phyloP scores from a whole-genome alignment of 2,797 vertebrate genomes.

The Oreochromis grahami region DNA sequence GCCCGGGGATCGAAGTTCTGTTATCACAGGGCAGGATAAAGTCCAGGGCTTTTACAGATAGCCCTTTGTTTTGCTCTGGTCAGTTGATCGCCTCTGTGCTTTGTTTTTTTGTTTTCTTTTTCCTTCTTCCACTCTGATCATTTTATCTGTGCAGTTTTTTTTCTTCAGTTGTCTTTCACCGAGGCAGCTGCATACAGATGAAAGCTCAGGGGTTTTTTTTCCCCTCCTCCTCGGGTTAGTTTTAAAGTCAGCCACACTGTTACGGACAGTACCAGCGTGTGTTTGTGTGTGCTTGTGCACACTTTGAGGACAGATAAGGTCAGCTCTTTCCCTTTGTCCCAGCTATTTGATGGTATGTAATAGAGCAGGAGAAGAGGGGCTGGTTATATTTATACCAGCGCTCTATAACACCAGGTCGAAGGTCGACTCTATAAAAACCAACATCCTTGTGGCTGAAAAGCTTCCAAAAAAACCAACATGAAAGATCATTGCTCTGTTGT shows the following conservation, averaged over 20 bases:
- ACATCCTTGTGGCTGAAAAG: constrained; percentile 23
- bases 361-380: constrained; percentile 4
- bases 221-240: not conserved
- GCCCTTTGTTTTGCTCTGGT: constrained; percentile 51
- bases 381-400: constrained; percentile 25
- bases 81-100: constrained; percentile 38
- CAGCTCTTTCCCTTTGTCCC: constrained; percentile 67
- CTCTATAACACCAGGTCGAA: constrained; percentile 26
- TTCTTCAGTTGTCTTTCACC: not conserved
- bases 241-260: not conserved
- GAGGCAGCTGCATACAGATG: constrained; percentile 34
- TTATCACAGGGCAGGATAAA: constrained; percentile 47
- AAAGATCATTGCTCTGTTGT: constrained; percentile 15
- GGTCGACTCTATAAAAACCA: constrained; percentile 52
- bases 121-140: not conserved
- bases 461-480: constrained; percentile 1
- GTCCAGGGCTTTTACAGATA: constrained; percentile 56
- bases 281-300: not conserved
- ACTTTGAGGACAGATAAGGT: constrained; percentile 44
- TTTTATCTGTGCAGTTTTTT: not conserved
- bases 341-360: constrained; percentile 32
- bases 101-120: not conserved
- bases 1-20: constrained; percentile 49
- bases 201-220: constrained; percentile 9
- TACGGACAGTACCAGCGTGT: not conserved